Evolutionary conservation across 1,140 invertebrate genomes (phyloP).

Genomic region (Pachypsylla venusta): DNA sequence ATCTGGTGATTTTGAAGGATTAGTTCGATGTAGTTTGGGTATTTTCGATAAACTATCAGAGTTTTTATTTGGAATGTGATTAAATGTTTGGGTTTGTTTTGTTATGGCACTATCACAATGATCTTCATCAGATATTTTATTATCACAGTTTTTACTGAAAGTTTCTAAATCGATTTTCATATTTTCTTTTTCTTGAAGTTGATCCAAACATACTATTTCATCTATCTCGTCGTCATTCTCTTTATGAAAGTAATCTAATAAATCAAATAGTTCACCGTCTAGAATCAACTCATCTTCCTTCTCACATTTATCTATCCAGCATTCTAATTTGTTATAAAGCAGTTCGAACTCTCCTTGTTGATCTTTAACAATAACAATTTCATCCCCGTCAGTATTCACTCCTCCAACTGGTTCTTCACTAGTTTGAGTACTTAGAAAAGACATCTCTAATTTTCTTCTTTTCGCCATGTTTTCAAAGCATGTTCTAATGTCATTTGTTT

Average conservation of each 20-base stretch:
- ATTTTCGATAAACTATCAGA: no score
- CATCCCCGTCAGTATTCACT: background rate
- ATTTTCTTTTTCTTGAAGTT: no score
- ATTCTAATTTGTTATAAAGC: background rate
- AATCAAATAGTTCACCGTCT: background rate
- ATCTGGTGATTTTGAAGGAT: no score
- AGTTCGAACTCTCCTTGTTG: background rate
- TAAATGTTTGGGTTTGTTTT: no score
- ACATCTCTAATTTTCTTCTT: constrained; percentile 19
- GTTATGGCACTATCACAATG: no score
- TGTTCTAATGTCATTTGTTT: background rate
- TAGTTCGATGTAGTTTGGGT: no score
- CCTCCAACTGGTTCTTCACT: background rate
- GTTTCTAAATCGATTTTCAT: no score
- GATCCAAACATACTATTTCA: no score
- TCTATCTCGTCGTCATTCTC: no score
- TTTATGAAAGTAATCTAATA: background rate
- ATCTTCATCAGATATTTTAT: no score
- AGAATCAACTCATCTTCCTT: background rate
- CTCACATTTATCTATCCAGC: background rate
- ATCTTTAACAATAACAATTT: background rate
- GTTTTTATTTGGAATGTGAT: no score
- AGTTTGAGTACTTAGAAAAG: constrained; percentile 13
- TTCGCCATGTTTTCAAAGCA: constrained; percentile 12
- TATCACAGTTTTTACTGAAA: no score